A percentile compares a stretch with the other conserved stretches of the same genome.
Conservation (phyloP, 2,113 vertebrate species). For the Dasypus novemcinctus region DNA sequence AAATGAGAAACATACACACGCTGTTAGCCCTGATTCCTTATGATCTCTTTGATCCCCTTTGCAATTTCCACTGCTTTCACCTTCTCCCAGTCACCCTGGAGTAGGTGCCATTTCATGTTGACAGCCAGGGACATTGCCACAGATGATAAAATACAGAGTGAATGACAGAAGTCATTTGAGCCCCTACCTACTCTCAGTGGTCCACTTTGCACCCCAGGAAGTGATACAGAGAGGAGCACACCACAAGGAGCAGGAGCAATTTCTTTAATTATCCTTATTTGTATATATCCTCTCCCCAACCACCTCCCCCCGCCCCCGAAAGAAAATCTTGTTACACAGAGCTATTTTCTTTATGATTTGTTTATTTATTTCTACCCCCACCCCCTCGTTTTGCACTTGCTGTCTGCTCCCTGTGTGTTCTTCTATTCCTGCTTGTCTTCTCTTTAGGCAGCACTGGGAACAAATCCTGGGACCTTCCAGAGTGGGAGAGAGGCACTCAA, state of each 20-base stretch:
- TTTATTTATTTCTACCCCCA: too few relatives aligned
- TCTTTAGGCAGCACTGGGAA: too few relatives aligned
- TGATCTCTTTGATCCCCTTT: not conserved
- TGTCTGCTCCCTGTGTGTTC: too few relatives aligned
- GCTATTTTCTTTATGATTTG: too few relatives aligned
- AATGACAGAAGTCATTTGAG: not conserved
- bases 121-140: not conserved
- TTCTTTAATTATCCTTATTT: not conserved
- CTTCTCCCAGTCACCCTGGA: not conserved
- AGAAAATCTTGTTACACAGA: not conserved
- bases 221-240: rapidly evolving
- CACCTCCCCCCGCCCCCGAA: too few relatives aligned
- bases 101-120: not conserved
- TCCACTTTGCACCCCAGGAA: not conserved
- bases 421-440: too few relatives aligned
- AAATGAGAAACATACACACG: not conserved
- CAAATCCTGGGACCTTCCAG: too few relatives aligned
- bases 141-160: not conserved
- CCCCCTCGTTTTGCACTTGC: too few relatives aligned
- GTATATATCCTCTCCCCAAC: not conserved
- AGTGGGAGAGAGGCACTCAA: too few relatives aligned
- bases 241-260: too few relatives aligned
- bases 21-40: too few relatives aligned
- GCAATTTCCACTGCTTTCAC: not conserved
- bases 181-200: not conserved